Conservation (phyloP, 2,797 vertebrate genomes). For the Pteropus rufus region DNA sequence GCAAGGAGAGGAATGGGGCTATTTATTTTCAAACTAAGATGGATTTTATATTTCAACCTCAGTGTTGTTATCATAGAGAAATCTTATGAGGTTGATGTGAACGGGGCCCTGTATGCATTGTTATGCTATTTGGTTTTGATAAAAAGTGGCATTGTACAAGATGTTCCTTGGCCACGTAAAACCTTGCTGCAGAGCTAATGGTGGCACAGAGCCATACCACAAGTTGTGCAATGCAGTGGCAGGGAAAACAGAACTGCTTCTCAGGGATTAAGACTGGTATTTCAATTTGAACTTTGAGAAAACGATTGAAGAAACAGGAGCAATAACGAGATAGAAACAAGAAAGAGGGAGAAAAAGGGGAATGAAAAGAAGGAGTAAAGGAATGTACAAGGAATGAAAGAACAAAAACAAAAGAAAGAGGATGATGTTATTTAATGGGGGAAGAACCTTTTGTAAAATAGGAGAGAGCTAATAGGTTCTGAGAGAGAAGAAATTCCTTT, state of each 20-base stretch:
- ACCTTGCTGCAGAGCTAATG: slow-evolving; percentile 78
- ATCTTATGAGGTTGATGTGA: slow-evolving; percentile 81
- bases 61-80: slow-evolving; percentile 79
- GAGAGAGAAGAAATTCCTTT: neutral
- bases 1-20: slow-evolving; percentile 34
- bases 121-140: slow-evolving; percentile 86
- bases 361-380: neutral
- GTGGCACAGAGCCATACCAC: slow-evolving; percentile 85
- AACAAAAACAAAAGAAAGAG: neutral
- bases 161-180: slow-evolving; percentile 85
- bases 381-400: neutral
- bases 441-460: neutral
- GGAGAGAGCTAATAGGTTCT: neutral
- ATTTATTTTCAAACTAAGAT: slow-evolving; percentile 72
- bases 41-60: slow-evolving; percentile 73
- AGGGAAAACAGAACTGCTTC: slow-evolving; percentile 82
- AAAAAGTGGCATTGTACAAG: slow-evolving; percentile 85
- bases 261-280: slow-evolving; percentile 83
- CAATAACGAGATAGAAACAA: neutral
- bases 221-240: slow-evolving; percentile 82
- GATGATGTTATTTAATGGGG: neutral
- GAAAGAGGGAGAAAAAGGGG: no score
- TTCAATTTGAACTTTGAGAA: slow-evolving; percentile 79
- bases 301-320: slow-evolving; percentile 54
- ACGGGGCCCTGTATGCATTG: slow-evolving; percentile 81